phyloP scores from a whole-genome alignment of 1,140 invertebrate genomes.

The Agraylea sexmaculata region DNA sequence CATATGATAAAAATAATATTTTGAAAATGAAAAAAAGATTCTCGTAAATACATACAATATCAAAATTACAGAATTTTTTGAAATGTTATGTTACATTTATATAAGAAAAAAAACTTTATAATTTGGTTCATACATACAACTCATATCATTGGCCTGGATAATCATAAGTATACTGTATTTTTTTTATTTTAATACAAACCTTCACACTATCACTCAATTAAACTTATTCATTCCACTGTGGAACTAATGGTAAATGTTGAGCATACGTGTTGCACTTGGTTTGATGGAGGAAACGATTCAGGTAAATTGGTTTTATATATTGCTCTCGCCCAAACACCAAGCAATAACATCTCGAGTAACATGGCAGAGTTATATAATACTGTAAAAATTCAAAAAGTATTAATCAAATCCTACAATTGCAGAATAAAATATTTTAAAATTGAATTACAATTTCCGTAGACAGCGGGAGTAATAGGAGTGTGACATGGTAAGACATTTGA shows the following conservation, averaged over 20 bases:
- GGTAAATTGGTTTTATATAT: conserved; percentile 40
- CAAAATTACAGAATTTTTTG: too few relatives aligned
- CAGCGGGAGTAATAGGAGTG: conserved; percentile 31
- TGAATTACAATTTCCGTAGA: conserved; percentile 31
- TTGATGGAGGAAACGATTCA: conserved; percentile 19
- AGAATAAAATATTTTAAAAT: conserved; percentile 1
- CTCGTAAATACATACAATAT: too few relatives aligned
- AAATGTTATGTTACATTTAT: too few relatives aligned
- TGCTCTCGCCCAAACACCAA: conserved; percentile 41
- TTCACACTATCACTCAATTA: too few relatives aligned
- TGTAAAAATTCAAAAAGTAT: conserved; percentile 27
- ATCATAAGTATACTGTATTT: too few relatives aligned
- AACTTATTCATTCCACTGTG: too few relatives aligned
- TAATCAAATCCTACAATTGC: background rate
- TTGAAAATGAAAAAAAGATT: too few relatives aligned
- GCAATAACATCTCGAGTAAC: conserved; percentile 46
- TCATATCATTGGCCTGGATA: too few relatives aligned
- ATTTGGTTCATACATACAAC: too few relatives aligned
- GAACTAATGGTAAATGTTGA: conserved; percentile 7
- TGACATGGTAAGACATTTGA: conserved; percentile 37
- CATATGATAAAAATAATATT: too few relatives aligned
- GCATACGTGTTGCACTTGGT: conserved; percentile 25
- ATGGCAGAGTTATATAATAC: conserved; percentile 47
- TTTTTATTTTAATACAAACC: too few relatives aligned
- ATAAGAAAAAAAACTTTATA: too few relatives aligned